Base-by-base conservation (phyloP, 2,113 vertebrate genomes). In the Melanerpes aurifrons region DNA sequence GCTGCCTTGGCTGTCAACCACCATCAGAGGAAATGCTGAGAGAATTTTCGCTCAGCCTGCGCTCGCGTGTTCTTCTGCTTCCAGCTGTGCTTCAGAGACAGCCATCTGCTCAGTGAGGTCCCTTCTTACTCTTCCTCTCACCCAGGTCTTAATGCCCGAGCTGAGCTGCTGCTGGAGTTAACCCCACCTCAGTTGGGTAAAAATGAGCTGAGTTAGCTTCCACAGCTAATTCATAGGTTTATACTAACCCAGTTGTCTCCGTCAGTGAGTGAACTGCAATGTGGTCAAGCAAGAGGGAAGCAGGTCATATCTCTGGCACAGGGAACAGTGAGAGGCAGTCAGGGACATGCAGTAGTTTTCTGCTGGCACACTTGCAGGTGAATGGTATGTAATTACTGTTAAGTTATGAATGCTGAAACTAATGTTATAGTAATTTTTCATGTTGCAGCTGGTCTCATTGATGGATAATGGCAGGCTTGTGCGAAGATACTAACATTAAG, bases 41-140 rank as follows among this genome's bases (percentile, higher is more conserved):
- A 43, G 76, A 89, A 93, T 35, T 35, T 35, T 35, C 72, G 62
- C 84, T 87, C 87, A 84, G 67, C 63, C 58, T 91, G 63, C 3
- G 9, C 78, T 94, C 67, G 29, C 4, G 2, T 80, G 89, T 59
- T 79, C 58, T 82, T 3, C 50, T 86, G 19, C 35, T 87, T 93
- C 91, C 94, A 94, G 94, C 93, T 95, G 94, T 82, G 91, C 82
- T 95, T 78, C 59, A 35, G 78, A 66, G 75, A 64, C 0, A 2
- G 54, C 70, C 89, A 82, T 92, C 93, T 91, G 85, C 67, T 94
- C 24, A 0, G 4, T 26, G 40, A 68, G 75, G 31, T 75, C 40
- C 92, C 48, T 61, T 74, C 37, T 69, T 69, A 37, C 71, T 61
- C 32, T 22, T 82, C 15, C 45, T 69, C 70, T 76, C 22, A 15